These are phyloP conservation scores for Mesocentrotus franciscanus DNA, from an alignment of 53 echinoderm and acorn worm genomes.

Conservation along the genomic window DNA sequence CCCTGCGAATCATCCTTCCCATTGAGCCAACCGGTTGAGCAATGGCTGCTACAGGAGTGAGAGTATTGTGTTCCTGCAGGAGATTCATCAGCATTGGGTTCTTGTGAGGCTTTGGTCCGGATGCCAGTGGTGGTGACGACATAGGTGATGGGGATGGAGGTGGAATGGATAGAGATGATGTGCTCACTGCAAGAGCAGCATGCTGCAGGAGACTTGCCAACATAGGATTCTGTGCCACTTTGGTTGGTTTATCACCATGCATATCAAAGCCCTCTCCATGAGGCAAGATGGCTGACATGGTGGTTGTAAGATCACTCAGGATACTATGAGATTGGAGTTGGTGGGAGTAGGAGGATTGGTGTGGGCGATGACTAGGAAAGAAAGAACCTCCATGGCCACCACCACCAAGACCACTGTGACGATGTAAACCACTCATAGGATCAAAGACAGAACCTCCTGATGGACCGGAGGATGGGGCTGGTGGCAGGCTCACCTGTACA, in stretches of 20 bases:
- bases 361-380: conserved; percentile 49
- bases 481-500: conserved; percentile 46
- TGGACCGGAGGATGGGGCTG: conserved; percentile 61
- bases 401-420: conserved; percentile 45
- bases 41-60: conserved; percentile 59
- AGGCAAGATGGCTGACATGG: conserved; percentile 72
- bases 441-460: conserved; percentile 62
- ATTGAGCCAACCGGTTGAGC: conserved; percentile 45
- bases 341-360: conserved; percentile 42
- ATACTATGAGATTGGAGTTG: conserved; percentile 66
- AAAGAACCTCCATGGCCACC: conserved; percentile 54
- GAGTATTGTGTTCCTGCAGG: conserved; percentile 85
- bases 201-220: conserved; percentile 88
- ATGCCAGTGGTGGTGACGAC: conserved; percentile 33
- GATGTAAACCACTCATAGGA: conserved; percentile 45
- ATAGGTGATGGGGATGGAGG: conserved; percentile 52
- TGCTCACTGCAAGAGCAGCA: conserved; percentile 59
- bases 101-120: conserved; percentile 66
- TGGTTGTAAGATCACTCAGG: conserved; percentile 70
- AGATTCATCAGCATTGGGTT: conserved; percentile 97
- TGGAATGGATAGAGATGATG: conserved; percentile 49
- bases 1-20: conserved; percentile 53
- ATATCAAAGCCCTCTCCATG: conserved; percentile 65
- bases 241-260: conserved; percentile 64
- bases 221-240: conserved; percentile 96